A percentile compares a stretch with the other conserved stretches of the same genome.
phyloP scores from a whole-genome alignment of 1,140 invertebrate genomes.

The Hormaphis cornu region DNA sequence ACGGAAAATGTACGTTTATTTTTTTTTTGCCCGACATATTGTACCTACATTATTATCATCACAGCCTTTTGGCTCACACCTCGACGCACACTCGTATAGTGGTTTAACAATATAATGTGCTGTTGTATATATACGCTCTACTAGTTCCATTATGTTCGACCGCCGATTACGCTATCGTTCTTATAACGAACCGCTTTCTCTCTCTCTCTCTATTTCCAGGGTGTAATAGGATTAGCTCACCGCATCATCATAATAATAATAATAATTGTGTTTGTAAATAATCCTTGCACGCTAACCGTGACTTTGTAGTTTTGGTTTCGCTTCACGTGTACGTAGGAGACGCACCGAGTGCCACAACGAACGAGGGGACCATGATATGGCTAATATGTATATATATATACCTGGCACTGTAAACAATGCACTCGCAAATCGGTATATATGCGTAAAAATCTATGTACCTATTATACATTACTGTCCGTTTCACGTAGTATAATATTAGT shows the following conservation, averaged over 20 bases:
- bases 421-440: no score
- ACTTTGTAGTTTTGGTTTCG: constrained; percentile 17
- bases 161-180: constrained; percentile 1
- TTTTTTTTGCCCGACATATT: no score
- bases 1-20: no score
- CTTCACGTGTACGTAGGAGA: background rate
- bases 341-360: background rate
- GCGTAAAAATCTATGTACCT: no score
- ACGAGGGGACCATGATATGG: no score
- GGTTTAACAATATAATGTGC: background rate
- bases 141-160: constrained; percentile 7
- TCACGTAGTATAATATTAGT: no score
- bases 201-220: background rate
- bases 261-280: constrained; percentile 22
- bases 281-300: constrained; percentile 4
- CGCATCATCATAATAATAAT: constrained; percentile 6
- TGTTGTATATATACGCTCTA: constrained; percentile 1
- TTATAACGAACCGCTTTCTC: background rate
- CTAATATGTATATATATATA: no score
- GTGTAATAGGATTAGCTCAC: constrained; percentile 24
- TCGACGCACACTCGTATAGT: background rate
- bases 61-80: background rate
- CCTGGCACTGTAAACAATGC: no score
- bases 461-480: no score
- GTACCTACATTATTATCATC: no score